These are phyloP conservation scores for Triplophysa yarkandensis DNA, from an alignment of 2,797 vertebrate species.

Conservation along the genomic window DNA sequence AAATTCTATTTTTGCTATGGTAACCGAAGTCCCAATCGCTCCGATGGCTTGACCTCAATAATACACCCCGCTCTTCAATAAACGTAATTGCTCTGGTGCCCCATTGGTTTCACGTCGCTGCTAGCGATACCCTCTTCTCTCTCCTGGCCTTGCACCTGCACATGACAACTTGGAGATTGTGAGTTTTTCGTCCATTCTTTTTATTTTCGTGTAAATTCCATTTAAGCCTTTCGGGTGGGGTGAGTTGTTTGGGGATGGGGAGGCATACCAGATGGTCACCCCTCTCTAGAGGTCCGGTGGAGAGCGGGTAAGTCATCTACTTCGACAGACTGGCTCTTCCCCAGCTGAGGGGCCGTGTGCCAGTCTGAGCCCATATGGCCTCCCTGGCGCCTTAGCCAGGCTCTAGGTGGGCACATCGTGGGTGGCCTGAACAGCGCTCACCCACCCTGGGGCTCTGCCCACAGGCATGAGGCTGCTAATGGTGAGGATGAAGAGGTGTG, in stretches of 20 bases:
- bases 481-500: conserved; percentile 17
- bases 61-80: conserved; percentile 28
- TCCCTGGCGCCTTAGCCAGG: conserved; percentile 63
- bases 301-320: conserved; percentile 68
- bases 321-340: conserved; percentile 65
- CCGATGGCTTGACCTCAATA: conserved; percentile 38
- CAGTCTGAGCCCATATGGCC: conserved; percentile 59
- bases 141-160: not conserved
- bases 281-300: conserved; percentile 65
- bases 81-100: conserved; percentile 18
- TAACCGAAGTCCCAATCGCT: conserved; percentile 19
- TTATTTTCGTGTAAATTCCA: conserved; percentile 21
- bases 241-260: conserved; percentile 41
- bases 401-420: conserved; percentile 50
- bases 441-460: conserved; percentile 48
- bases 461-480: conserved; percentile 29
- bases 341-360: conserved; percentile 62
- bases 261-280: conserved; percentile 73
- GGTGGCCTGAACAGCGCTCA: conserved; percentile 44
- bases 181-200: conserved; percentile 11
- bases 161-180: not conserved
- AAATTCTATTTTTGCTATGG: not conserved
- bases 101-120: conserved; percentile 5
- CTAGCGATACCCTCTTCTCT: conserved; percentile 5
- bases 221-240: conserved; percentile 22